phyloP scores from a whole-genome alignment of 2,113 vertebrate species.

The Numida meleagris region DNA sequence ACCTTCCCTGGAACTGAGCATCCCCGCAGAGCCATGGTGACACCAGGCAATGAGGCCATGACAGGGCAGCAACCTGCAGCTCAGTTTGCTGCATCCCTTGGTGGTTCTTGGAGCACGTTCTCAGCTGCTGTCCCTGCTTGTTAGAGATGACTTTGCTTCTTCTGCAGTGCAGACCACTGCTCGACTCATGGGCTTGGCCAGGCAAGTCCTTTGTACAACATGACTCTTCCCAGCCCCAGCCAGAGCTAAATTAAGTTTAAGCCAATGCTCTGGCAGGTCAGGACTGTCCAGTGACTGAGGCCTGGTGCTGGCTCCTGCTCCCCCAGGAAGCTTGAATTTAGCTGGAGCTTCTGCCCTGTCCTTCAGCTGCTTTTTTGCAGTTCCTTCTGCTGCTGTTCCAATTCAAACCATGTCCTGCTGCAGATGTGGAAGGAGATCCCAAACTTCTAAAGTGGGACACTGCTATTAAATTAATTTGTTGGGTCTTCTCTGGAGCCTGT shows the following conservation, averaged over 20 bases:
- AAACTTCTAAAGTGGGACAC: not conserved
- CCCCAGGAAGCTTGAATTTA: not conserved
- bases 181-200: not conserved
- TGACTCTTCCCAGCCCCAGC: not conserved
- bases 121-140: not conserved
- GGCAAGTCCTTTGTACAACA: not conserved
- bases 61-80: not conserved
- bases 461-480: not conserved
- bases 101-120: not conserved
- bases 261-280: not conserved
- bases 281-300: not conserved
- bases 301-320: not conserved
- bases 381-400: not conserved
- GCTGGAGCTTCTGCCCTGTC: not conserved
- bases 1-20: not conserved
- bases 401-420: not conserved
- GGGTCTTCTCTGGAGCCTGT: not conserved
- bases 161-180: not conserved
- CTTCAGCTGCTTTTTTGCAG: not conserved
- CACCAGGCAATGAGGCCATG: not conserved
- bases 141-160: not conserved
- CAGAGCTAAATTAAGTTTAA: not conserved
- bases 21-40: fast-evolving
- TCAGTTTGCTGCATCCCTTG: not conserved
- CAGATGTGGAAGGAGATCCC: not conserved